Percentiles rank a stretch among this genome's conserved stretches.
Evolutionary conservation across 2,888 invertebrate genomes (phyloP).

Genomic region (Conomelus anceps): DNA sequence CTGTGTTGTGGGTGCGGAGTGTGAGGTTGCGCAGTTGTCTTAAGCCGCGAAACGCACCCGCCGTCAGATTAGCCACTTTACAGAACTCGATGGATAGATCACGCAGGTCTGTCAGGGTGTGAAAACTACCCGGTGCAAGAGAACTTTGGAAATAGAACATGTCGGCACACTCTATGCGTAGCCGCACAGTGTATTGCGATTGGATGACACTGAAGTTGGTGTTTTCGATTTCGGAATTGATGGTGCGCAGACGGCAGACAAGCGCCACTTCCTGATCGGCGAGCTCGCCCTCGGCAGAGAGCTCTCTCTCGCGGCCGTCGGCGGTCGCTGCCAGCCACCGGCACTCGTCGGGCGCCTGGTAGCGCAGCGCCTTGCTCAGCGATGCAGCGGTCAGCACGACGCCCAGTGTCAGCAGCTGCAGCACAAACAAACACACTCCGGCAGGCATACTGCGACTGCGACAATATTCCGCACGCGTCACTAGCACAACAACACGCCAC

Average conservation of each 20-base stretch:
- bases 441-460: conserved; percentile 7
- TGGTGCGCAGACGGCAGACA: conserved; percentile 65
- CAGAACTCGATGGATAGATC: conserved; percentile 76
- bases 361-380: conserved; percentile 55
- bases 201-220: conserved; percentile 78
- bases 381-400: conserved; percentile 54
- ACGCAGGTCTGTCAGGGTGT: conserved; percentile 65
- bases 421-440: conserved; percentile 44
- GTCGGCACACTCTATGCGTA: conserved; percentile 72
- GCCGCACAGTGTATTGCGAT: conserved; percentile 68
- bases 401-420: conserved; percentile 48
- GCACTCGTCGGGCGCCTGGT: conserved; percentile 76
- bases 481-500: conserved; percentile 17
- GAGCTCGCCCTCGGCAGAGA: conserved; percentile 31
- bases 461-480: not conserved
- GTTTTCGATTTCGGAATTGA: conserved; percentile 74
- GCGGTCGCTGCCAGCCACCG: conserved; percentile 61
- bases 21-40: conserved; percentile 71
- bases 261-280: conserved; percentile 56
- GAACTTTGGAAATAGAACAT: conserved; percentile 74
- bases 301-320: conserved; percentile 49
- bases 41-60: conserved; percentile 74
- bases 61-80: conserved; percentile 72
- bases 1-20: conserved; percentile 74
- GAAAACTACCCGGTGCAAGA: conserved; percentile 66